Evolutionary conservation across 2,888 invertebrate species (phyloP), one percentile per base, ranked within the genome.

Genomic region (Drosophila ustulata): DNA sequence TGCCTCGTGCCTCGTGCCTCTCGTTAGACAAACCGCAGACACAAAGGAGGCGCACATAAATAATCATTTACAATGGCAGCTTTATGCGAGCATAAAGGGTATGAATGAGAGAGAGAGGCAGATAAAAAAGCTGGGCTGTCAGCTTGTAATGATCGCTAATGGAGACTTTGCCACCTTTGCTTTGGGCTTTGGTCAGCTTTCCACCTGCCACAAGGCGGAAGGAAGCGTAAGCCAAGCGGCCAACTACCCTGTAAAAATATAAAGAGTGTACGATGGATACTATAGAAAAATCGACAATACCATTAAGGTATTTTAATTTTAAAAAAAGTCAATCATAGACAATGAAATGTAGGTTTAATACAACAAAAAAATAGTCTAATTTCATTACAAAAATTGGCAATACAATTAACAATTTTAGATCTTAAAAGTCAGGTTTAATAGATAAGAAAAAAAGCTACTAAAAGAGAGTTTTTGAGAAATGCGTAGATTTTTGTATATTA

Each of bases 21-120:
- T 75, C 63, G 75, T 81, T 75, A 67, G 72, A 78, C 85, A 72
- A 84, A 72, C 82, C 75, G 62, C 87, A 83, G 82, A 87, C 75
- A 75, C 61, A 65, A 67, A 71, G 66, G 58, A 68, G 61, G 51
- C 61, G 61, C 82, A 71, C 87, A 79, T 85, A 75, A 82, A 87
- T 79, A 88, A 79, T 79, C 66, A 87, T 78, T 84, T 84, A 65
- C 52, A 59, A 26, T 41, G 73, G 45, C 46, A 53, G 37, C 32
- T 49, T 41, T 30, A 30, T 30, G 30, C 30, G 52, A 46, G n/a
- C n/a, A 30, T 13, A 8, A 7, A 3, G 8, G 6, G 45, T 32
- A 26, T 4, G n/a, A 6, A 8, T 41, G 30, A 23, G 37, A 71
- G 6, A 32, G 8, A 28, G 9, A 34, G 9, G 7, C 1, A 37